Evolutionary conservation across 2,113 vertebrate genomes (phyloP).

Genomic region (Oplegnathus fasciatus): DNA sequence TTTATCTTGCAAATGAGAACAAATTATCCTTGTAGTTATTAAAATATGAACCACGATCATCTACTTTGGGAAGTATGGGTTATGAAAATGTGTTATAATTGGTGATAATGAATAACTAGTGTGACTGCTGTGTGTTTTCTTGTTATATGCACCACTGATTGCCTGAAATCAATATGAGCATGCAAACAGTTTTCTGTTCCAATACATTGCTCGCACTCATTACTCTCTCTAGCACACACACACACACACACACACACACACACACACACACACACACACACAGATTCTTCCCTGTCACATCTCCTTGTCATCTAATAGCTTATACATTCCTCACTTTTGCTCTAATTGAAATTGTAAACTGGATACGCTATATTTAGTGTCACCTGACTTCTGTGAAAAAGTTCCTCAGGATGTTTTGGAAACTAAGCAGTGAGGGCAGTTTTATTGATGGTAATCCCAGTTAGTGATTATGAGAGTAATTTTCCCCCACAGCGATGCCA

Average conservation of each 20-base stretch:
- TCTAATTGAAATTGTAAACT: slow-evolving; percentile 49
- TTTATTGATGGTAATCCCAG: slow-evolving; percentile 58
- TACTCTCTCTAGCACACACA: background rate
- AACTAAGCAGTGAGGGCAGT: slow-evolving; percentile 11
- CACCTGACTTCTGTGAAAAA: background rate
- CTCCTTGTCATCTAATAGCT: slow-evolving; percentile 4
- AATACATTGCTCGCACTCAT: slow-evolving; percentile 35
- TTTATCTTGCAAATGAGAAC: slow-evolving; percentile 39
- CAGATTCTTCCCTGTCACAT: slow-evolving; percentile 11
- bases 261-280: background rate
- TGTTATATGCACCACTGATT: slow-evolving; percentile 38
- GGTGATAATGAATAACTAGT: slow-evolving; percentile 42
- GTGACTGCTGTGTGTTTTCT: slow-evolving; percentile 30
- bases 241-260: background rate
- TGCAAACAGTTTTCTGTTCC: slow-evolving; percentile 35
- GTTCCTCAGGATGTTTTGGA: slow-evolving; percentile 39
- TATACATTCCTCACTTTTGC: slow-evolving; percentile 24
- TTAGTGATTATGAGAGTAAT: slow-evolving; percentile 48
- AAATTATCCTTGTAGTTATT: slow-evolving; percentile 39
- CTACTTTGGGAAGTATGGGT: slow-evolving; percentile 24
- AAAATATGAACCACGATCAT: background rate
- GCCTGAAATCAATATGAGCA: slow-evolving; percentile 44
- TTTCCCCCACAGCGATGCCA: slow-evolving; percentile 45
- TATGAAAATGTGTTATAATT: slow-evolving; percentile 45
- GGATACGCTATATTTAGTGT: background rate